These are phyloP conservation scores for Capreolus pygargus DNA, from an alignment of 2,113 vertebrate species.

Conservation along the genomic window DNA sequence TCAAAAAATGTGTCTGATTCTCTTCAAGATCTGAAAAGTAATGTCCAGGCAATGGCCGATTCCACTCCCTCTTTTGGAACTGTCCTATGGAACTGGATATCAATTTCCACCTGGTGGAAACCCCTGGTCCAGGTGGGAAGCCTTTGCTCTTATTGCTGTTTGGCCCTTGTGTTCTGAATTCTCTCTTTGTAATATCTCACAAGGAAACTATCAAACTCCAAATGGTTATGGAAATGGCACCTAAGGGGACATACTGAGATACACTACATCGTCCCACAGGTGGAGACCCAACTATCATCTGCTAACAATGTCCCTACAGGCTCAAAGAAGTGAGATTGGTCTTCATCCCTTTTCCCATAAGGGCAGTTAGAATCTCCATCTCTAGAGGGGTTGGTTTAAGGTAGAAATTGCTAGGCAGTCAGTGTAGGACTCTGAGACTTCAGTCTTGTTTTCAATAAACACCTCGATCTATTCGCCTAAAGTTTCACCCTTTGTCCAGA, in stretches of 20 bases:
- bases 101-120: neutral
- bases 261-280: neutral
- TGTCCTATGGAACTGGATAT: neutral
- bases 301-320: fast-evolving
- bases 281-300: neutral
- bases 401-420: neutral
- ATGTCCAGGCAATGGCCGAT: neutral
- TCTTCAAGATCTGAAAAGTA: neutral
- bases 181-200: neutral
- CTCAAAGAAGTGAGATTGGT: neutral
- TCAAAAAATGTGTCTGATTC: neutral
- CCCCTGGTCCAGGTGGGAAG: neutral
- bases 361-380: neutral
- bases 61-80: neutral
- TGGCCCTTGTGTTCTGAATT: neutral
- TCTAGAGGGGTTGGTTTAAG: neutral
- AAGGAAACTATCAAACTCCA: neutral
- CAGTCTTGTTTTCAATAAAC: neutral
- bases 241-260: neutral
- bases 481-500: neutral
- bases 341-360: neutral
- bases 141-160: neutral
- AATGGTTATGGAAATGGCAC: neutral
- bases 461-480: neutral
- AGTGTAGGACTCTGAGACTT: neutral